A percentile compares a stretch with the other conserved stretches of the same genome.
Conservation (phyloP, 2,797 vertebrate genomes). For the Channallabes apus region DNA sequence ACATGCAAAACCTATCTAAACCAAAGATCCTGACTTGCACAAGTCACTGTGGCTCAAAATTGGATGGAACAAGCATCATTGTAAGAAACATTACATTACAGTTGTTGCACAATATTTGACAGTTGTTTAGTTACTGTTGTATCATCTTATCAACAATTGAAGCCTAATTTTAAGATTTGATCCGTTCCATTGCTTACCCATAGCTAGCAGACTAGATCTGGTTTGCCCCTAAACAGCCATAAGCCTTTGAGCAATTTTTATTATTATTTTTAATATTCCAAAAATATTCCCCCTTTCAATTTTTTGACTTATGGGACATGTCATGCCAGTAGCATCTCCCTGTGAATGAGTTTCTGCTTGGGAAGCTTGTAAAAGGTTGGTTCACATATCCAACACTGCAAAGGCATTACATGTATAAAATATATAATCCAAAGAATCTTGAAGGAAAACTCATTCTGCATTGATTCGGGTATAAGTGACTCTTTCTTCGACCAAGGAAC, state of each 20-base stretch:
- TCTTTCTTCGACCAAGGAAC: background rate
- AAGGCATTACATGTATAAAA: background rate
- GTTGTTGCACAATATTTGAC: background rate
- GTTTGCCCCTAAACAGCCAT: background rate
- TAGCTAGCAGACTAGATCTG: background rate
- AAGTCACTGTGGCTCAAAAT: background rate
- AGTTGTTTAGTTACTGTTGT: background rate
- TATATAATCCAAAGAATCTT: background rate
- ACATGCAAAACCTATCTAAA: background rate
- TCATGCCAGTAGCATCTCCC: background rate
- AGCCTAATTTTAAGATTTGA: background rate
- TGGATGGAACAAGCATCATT: too few species aligned
- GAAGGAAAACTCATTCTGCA: background rate
- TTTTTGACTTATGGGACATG: background rate
- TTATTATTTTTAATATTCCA: background rate
- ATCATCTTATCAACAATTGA: background rate
- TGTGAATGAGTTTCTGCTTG: background rate
- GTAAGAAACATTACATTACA: too few species aligned
- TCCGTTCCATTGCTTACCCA: background rate
- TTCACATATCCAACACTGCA: background rate
- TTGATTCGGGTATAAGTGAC: background rate
- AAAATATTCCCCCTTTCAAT: background rate
- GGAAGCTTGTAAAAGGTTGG: background rate
- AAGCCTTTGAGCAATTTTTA: background rate
- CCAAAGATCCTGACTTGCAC: too few species aligned